These are phyloP conservation scores for Dermolepida albohirtum DNA, from an alignment of 2,888 invertebrate genomes.

Conservation along the genomic window DNA sequence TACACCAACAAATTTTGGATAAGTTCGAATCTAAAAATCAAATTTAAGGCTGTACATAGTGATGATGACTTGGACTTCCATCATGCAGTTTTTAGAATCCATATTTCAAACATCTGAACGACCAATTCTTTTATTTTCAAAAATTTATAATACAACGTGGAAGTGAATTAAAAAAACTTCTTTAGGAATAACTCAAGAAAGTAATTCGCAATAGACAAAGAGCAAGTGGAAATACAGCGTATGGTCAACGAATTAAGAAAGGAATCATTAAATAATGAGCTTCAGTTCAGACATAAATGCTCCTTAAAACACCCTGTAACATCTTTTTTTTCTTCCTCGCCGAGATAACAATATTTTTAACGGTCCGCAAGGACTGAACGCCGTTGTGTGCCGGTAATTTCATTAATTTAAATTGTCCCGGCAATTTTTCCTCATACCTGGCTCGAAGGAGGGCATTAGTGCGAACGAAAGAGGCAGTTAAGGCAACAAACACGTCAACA, in stretches of 20 bases:
- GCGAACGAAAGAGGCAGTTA: constrained; percentile 30
- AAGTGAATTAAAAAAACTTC: too few relatives aligned
- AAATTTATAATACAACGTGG: too few relatives aligned
- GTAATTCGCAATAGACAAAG: too few relatives aligned
- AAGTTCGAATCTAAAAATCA: too few relatives aligned
- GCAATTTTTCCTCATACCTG: constrained; percentile 25
- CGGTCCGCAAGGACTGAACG: constrained; percentile 1
- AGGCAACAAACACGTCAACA: constrained; percentile 41
- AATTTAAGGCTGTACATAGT: too few relatives aligned
- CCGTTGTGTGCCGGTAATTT: constrained; percentile 20
- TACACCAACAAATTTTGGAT: too few relatives aligned
- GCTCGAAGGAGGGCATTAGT: constrained; percentile 12
- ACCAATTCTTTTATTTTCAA: too few relatives aligned
- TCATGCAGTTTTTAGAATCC: too few relatives aligned
- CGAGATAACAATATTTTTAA: constrained; percentile 29
- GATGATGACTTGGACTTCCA: too few relatives aligned
- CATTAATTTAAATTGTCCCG: constrained; percentile 31
- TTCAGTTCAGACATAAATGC: constrained; percentile 3
- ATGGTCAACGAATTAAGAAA: not conserved
- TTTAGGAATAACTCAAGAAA: too few relatives aligned
- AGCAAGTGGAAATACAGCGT: too few relatives aligned
- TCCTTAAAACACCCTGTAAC: constrained; percentile 19
- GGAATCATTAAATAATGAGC: constrained; percentile 7
- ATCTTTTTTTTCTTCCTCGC: constrained; percentile 12
- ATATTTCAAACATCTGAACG: too few relatives aligned